A percentile compares a stretch with the other conserved stretches of the same genome.
phyloP scores from a whole-genome alignment of 2,888 invertebrate genomes.

The Halictus ligatus region DNA sequence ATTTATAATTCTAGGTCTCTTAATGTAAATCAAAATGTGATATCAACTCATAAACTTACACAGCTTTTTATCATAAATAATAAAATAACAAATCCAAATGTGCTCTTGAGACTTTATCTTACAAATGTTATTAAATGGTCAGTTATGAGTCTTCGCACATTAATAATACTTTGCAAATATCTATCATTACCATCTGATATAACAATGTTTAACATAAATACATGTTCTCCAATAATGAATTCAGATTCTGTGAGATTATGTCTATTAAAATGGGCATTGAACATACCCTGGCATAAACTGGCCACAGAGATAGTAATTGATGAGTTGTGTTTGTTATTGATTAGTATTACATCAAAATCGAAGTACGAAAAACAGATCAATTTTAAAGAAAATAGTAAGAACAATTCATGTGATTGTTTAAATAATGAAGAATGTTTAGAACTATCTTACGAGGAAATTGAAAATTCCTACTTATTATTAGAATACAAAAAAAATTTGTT shows the following conservation, averaged over 20 bases:
- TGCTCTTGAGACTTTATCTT: conserved; percentile 82
- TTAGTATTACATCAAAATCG: conserved; percentile 71
- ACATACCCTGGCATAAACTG: conserved; percentile 67
- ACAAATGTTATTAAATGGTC: conserved; percentile 82
- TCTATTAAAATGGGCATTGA: conserved; percentile 76
- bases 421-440: conserved; percentile 28
- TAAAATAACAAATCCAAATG: conserved; percentile 78
- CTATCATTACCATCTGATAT: conserved; percentile 76
- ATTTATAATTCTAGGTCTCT: conserved; percentile 81
- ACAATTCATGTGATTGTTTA: conserved; percentile 40
- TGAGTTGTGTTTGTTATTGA: conserved; percentile 73
- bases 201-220: conserved; percentile 61
- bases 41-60: conserved; percentile 83
- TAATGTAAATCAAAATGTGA: conserved; percentile 84
- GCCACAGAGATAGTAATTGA: conserved; percentile 66
- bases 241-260: conserved; percentile 70
- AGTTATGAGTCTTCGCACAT: conserved; percentile 80
- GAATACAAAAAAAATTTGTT: conserved; percentile 67
- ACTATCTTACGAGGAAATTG: conserved; percentile 62
- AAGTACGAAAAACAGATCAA: conserved; percentile 9
- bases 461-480: conserved; percentile 71
- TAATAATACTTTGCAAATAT: conserved; percentile 80
- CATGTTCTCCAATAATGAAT: conserved; percentile 52
- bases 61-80: conserved; percentile 81
- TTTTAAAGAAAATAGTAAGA: conserved; percentile 16